These are phyloP conservation scores for Amorpha juglandis DNA, from an alignment of 2,888 invertebrate genomes.

Conservation along the genomic window DNA sequence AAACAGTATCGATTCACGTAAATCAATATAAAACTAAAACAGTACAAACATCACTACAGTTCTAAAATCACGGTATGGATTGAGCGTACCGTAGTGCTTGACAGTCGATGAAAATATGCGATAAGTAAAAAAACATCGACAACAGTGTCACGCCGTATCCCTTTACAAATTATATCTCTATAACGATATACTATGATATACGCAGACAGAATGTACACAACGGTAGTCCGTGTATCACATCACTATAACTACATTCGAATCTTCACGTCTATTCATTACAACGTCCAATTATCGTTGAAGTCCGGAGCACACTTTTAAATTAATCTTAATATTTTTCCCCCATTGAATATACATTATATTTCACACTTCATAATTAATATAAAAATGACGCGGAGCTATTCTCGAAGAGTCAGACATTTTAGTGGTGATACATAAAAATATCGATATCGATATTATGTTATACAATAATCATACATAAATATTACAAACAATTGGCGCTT, in stretches of 20 bases:
- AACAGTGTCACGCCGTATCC: slow-evolving; percentile 56
- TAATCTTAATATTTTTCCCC: slow-evolving; percentile 24
- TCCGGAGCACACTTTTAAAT: slow-evolving; percentile 50
- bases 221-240: slow-evolving; percentile 53
- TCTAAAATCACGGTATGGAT: slow-evolving; percentile 15
- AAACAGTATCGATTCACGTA: slow-evolving; percentile 8
- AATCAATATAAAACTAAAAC: slow-evolving; percentile 20
- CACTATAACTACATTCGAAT: slow-evolving; percentile 52
- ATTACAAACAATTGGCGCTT: neutral
- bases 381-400: slow-evolving; percentile 33
- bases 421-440: neutral
- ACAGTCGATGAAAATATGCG: slow-evolving; percentile 35
- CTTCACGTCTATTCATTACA: slow-evolving; percentile 46
- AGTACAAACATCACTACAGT: slow-evolving; percentile 15
- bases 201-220: slow-evolving; percentile 66
- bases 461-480: neutral
- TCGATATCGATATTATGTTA: neutral
- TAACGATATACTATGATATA: slow-evolving; percentile 63
- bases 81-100: slow-evolving; percentile 22
- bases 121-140: slow-evolving; percentile 36
- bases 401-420: neutral
- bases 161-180: slow-evolving; percentile 58
- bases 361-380: slow-evolving; percentile 35
- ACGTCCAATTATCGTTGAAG: slow-evolving; percentile 63
- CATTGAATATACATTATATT: slow-evolving; percentile 23